A percentile compares a stretch with the other conserved stretches of the same genome.
Evolutionary conservation across 2,888 invertebrate species (phyloP).

Genomic region (Eudasyphora cyanicolor): DNA sequence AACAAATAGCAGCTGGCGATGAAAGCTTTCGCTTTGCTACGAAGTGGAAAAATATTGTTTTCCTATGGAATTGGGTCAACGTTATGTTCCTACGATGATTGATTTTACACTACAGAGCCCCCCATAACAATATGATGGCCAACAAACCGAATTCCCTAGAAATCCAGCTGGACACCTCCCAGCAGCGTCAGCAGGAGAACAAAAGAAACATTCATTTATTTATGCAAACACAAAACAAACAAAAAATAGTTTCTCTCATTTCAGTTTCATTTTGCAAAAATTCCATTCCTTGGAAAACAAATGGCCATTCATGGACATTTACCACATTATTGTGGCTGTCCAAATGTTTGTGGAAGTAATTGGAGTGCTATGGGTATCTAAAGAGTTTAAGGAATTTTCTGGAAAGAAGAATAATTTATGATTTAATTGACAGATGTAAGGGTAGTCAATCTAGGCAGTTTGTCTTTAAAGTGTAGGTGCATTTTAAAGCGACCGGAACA

Average conservation of each 20-base stretch:
- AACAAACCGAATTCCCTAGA: constrained; percentile 22
- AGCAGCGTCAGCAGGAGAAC: background rate
- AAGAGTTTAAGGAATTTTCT: too few relatives aligned
- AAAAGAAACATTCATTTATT: constrained; percentile 6
- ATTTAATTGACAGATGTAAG: too few relatives aligned
- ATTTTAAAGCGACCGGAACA: too few relatives aligned
- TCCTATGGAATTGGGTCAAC: constrained; percentile 55
- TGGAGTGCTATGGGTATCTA: too few relatives aligned
- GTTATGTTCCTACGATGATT: constrained; percentile 49
- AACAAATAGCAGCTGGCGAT: constrained; percentile 48
- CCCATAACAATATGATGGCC: constrained; percentile 21
- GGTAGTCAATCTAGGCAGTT: too few relatives aligned
- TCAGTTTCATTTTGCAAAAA: background rate
- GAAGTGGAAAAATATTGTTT: constrained; percentile 44
- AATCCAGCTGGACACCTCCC: constrained; percentile 2
- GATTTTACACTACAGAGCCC: constrained; percentile 46
- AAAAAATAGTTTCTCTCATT: constrained; percentile 14
- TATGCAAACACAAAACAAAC: background rate
- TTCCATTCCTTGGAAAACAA: background rate
- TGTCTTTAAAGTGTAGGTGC: too few relatives aligned
- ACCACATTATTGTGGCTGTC: background rate
- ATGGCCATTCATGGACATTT: background rate
- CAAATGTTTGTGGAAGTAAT: background rate
- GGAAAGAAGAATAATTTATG: too few relatives aligned
- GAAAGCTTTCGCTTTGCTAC: constrained; percentile 34